A percentile compares a stretch with the other conserved stretches of the same genome.
Conservation (phyloP, 2,113 vertebrate species). For the Arenaria interpres region DNA sequence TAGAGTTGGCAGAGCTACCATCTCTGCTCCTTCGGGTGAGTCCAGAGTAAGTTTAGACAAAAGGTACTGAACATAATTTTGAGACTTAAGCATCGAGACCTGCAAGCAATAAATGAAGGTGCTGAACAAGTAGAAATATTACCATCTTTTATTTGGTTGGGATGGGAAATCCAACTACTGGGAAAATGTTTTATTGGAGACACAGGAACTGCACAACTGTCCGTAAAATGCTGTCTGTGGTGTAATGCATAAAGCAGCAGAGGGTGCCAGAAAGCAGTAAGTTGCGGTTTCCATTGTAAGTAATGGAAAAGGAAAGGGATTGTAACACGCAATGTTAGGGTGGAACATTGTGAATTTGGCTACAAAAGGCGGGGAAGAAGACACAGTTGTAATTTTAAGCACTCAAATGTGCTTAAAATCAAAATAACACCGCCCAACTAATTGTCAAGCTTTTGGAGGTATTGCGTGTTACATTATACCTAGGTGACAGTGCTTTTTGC, state of each 20-base stretch:
- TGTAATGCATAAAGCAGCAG: background rate
- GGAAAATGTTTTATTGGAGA: background rate
- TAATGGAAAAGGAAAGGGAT: background rate
- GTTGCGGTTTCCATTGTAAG: background rate
- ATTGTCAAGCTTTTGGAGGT: background rate
- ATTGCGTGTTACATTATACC: background rate
- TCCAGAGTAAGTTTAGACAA: background rate
- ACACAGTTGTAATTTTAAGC: background rate
- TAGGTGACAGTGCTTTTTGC: background rate
- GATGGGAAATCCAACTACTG: background rate
- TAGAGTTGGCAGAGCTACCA: background rate
- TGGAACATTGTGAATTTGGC: background rate
- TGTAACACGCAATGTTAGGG: background rate
- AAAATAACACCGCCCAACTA: background rate
- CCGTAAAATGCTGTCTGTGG: background rate
- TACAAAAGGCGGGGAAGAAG: background rate
- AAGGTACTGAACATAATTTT: background rate
- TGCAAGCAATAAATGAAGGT: background rate
- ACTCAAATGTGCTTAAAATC: background rate
- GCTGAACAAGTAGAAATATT: background rate
- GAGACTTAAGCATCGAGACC: background rate
- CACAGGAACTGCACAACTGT: background rate
- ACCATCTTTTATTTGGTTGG: background rate
- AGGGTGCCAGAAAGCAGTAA: constrained; percentile 11
- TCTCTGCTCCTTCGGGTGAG: background rate